Base-by-base conservation (phyloP, 2,888 invertebrate species). In the Hecatera dysodea region DNA sequence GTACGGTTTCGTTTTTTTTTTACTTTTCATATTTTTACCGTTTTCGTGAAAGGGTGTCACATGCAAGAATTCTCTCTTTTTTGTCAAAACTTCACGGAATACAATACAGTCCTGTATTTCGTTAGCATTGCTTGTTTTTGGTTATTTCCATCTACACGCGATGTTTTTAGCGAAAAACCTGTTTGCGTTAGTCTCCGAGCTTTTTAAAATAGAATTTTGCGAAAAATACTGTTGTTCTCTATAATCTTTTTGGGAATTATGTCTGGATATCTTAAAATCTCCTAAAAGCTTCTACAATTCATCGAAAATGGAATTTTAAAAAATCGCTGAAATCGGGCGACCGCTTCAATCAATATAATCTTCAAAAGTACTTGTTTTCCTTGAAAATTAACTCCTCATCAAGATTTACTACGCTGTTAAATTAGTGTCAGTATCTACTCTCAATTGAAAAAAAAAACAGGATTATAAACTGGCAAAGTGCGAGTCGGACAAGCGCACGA, bases 21-120 rank as follows among this genome's bases (percentile, higher is more conserved):
- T 11, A 29, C 17, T 44, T 68, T 69, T n/a, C n/a, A n/a, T n/a
- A n/a, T n/a, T n/a, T n/a, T 76, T 61, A 27, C 17, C 11, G 55
- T 50, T 55, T 77, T 42, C 33, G 50, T 48, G 61, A 64, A 81
- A 66, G 33, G 29, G 56, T 63, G 81, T 77, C 81, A 77, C 62
- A 50, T 76, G 70, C 81, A 76, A 60, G 48, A 44, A 69, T 63
- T 36, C 62, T 64, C 39, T 27, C 15, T 55, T 75, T 75, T 78
- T 74, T 42, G 55, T 39, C 17, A 24, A 80, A 63, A 60, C 27
- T 50, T 60, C 15, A 50, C 55, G 48, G 19, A 50, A 50, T 15
- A 63, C 62, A 66, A 66, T 50, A 39, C 22, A 39, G 39, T 42
- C n/a, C 44, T 68, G 42, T 55, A 53, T 74, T 68, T 77, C 33